Evolutionary conservation across 2,888 invertebrate species (phyloP), one percentile per base, ranked within the genome.

Genomic region (Ectemnius cavifrons): DNA sequence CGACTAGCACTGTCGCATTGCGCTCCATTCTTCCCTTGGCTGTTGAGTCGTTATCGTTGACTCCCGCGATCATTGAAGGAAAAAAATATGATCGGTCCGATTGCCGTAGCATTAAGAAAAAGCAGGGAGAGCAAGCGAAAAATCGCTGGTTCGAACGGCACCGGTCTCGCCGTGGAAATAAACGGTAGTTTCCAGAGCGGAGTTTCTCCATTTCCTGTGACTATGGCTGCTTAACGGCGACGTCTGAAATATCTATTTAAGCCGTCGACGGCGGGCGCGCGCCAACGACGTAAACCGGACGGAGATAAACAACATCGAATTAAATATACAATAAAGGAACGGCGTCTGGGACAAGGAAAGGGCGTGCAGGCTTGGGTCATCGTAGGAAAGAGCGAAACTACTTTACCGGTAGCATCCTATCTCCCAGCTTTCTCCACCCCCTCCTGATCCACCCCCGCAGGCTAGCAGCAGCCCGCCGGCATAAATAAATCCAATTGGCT

Each of bases 401-500:
- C 83, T 83, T 85, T 85, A 85, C 82, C 84, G 82, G 79, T 81
- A 68, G 73, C 76, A 63, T 69, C 68, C 69, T 71, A 52, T 52
- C 57, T 14, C 61, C 69, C 75, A 81, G 80, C 81, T 73, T 82
- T 80, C 23, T 23, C 76, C 74, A 69, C 62, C 73, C 73, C 77
- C 63, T 57, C 62, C 70, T 16, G 52, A 45, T 52, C n/a, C 52
- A n/a, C 14, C 14, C 52, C 16, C 52, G 37, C 52, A 52, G n/a
- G 14, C 16, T 16, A 16, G 5, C 52, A 52, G 76, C 78, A 78
- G 73, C 75, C 76, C 79, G 69, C 75, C 79, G 78, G 81, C 84
- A 84, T 85, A 84, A 87, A 87, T 85, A 87, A 87, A 87, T 87
- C 84, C 85, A 87, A 87, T 87, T 87, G 85, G 83, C 82, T 85